phyloP scores from a whole-genome alignment of 2,113 vertebrate genomes.

The Oreotrochilus melanogaster region DNA sequence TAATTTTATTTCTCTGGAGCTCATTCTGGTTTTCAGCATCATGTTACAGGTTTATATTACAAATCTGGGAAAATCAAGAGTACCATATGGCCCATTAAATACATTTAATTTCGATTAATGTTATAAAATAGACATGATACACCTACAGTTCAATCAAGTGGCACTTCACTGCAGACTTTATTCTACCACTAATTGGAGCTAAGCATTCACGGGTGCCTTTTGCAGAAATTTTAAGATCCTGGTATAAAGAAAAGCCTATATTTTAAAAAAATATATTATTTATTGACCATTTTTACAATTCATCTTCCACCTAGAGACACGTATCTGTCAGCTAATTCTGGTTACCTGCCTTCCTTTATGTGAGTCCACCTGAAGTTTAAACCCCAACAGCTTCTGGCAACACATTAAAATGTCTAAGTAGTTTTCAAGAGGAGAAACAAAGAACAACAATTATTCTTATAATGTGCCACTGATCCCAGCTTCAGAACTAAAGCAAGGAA shows the following conservation, averaged over 20 bases:
- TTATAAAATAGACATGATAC: not conserved
- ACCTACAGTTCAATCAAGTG: not conserved
- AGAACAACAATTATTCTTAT: not conserved
- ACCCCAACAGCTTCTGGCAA: not conserved
- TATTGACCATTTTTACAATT: not conserved
- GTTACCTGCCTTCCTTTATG: not conserved
- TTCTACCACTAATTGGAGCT: not conserved
- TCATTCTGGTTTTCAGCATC: not conserved
- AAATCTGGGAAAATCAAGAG: not conserved
- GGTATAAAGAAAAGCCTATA: not conserved
- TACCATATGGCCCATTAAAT: conserved; percentile 16
- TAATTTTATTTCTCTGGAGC: not conserved
- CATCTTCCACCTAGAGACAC: not conserved
- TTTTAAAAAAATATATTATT: no score
- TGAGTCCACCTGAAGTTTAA: not conserved
- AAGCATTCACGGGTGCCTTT: not conserved
- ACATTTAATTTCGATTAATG: not conserved
- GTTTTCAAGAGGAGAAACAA: not conserved
- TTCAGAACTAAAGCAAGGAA: not conserved
- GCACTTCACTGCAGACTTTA: not conserved
- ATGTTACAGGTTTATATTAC: not conserved
- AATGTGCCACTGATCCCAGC: not conserved
- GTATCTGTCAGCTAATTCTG: not conserved
- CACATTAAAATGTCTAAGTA: not conserved
- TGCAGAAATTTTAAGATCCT: not conserved